A percentile compares a stretch with the other conserved stretches of the same genome.
Evolutionary conservation across 2,797 vertebrate species (phyloP).

Genomic region (Melanotaenia pygmaea): DNA sequence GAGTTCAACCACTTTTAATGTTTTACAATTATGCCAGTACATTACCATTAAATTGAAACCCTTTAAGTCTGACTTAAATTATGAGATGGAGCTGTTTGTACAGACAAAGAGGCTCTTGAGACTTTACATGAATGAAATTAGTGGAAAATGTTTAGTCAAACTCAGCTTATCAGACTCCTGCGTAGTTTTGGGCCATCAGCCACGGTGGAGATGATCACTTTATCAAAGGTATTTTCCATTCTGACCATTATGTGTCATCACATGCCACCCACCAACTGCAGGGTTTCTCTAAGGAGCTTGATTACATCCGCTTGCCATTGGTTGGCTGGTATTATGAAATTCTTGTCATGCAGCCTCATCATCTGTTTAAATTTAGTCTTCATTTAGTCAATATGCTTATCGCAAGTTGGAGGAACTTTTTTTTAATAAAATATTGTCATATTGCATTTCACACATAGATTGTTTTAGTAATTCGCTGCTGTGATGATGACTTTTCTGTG

Average conservation of each 20-base stretch:
- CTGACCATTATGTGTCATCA: constrained; percentile 74
- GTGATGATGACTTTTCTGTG: neutral
- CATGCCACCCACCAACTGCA: constrained; percentile 74
- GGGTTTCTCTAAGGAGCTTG: constrained; percentile 61
- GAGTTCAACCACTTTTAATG: neutral
- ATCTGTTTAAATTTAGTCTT: constrained; percentile 55
- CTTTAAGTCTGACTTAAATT: constrained; percentile 20
- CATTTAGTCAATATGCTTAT: constrained; percentile 16
- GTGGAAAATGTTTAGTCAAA: constrained; percentile 65
- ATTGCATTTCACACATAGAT: neutral
- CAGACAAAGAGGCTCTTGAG: constrained; percentile 57
- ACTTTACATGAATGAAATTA: constrained; percentile 52
- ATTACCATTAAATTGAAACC: constrained; percentile 10
- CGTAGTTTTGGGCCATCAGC: constrained; percentile 52
- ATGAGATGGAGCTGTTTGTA: constrained; percentile 39
- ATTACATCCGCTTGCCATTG: constrained; percentile 59
- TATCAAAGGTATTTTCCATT: constrained; percentile 83
- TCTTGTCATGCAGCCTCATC: constrained; percentile 32
- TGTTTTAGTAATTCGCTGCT: neutral
- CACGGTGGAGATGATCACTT: constrained; percentile 72
- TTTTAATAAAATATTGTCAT: too few relatives aligned
- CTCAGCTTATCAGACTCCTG: constrained; percentile 65
- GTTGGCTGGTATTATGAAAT: constrained; percentile 53
- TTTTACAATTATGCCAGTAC: neutral
- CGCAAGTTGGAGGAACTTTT: constrained; percentile 6